These are phyloP conservation scores for Idaea aversata DNA, from an alignment of 2,888 invertebrate genomes.

Conservation along the genomic window DNA sequence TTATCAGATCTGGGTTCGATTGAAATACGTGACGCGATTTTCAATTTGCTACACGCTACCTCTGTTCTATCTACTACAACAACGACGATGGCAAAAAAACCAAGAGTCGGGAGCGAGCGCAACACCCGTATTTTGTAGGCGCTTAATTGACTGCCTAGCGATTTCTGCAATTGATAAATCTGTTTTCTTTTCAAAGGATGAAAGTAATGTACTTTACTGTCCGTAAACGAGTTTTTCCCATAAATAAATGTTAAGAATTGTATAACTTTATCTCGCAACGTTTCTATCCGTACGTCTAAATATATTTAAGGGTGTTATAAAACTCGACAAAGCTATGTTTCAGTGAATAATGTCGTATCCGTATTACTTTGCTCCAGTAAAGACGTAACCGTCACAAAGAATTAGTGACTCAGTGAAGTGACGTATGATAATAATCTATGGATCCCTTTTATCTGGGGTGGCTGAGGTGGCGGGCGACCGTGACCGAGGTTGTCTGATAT, in stretches of 20 bases:
- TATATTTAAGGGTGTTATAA: background rate
- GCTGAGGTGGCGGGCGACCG: constrained; percentile 30
- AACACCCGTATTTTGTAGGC: constrained; percentile 31
- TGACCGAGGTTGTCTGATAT: constrained; percentile 39
- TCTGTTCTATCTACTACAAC: background rate
- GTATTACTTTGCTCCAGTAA: constrained; percentile 7
- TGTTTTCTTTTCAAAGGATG: background rate
- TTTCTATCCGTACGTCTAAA: background rate
- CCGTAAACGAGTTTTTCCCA: no score
- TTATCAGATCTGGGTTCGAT: constrained; percentile 57
- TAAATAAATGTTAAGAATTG: background rate
- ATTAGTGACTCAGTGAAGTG: constrained; percentile 33
- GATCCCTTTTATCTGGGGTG: constrained; percentile 21
- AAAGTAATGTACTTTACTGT: no score
- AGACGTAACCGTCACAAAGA: constrained; percentile 27
- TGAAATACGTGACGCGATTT: constrained; percentile 68
- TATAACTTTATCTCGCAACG: background rate
- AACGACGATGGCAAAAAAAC: background rate
- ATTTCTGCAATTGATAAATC: constrained; percentile 20
- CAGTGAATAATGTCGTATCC: background rate
- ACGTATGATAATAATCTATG: constrained; percentile 34
- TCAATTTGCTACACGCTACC: constrained; percentile 36
- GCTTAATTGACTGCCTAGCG: constrained; percentile 44
- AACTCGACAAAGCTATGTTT: background rate
- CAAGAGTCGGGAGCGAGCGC: constrained; percentile 35